A percentile compares a stretch with the other conserved stretches of the same genome.
phyloP scores from a whole-genome alignment of 2,113 vertebrate species.

The Eretmochelys imbricata region DNA sequence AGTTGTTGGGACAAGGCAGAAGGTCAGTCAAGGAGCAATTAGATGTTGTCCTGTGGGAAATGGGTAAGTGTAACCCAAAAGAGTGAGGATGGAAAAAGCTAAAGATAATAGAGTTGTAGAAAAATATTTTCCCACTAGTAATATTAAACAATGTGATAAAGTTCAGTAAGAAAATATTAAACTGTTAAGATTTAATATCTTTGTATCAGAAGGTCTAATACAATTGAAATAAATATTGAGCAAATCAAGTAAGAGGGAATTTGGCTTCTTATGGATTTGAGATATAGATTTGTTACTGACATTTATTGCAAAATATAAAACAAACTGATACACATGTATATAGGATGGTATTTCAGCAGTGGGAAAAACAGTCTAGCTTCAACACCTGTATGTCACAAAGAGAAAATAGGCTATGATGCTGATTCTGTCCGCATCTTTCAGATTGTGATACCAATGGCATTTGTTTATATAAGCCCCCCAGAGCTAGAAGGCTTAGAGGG shows the following conservation, averaged over 20 bases:
- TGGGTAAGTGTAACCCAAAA: neutral
- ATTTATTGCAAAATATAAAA: constrained; percentile 24
- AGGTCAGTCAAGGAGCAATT: constrained; percentile 76
- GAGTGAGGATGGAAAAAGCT: neutral
- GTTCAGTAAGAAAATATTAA: constrained; percentile 14
- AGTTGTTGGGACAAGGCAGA: constrained; percentile 75
- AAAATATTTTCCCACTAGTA: neutral
- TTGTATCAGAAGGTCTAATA: constrained; percentile 31
- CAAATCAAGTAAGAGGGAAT: constrained; percentile 46
- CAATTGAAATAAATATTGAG: constrained; percentile 42
- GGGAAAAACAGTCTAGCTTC: neutral
- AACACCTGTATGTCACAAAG: neutral
- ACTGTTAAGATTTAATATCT: neutral
- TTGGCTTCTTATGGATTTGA: constrained; percentile 39
- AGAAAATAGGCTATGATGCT: neutral
- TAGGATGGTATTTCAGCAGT: neutral
- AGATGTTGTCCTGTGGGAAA: constrained; percentile 69
- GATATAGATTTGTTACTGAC: constrained; percentile 31
- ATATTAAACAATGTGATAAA: neutral
- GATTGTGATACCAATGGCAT: neutral
- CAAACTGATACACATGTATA: neutral
- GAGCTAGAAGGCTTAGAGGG: neutral
- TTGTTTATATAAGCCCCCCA: neutral
- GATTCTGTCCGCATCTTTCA: neutral
- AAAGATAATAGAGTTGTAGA: constrained; percentile 18